Base-by-base conservation (phyloP, 2,797 vertebrate genomes). In the Podargus strigoides region DNA sequence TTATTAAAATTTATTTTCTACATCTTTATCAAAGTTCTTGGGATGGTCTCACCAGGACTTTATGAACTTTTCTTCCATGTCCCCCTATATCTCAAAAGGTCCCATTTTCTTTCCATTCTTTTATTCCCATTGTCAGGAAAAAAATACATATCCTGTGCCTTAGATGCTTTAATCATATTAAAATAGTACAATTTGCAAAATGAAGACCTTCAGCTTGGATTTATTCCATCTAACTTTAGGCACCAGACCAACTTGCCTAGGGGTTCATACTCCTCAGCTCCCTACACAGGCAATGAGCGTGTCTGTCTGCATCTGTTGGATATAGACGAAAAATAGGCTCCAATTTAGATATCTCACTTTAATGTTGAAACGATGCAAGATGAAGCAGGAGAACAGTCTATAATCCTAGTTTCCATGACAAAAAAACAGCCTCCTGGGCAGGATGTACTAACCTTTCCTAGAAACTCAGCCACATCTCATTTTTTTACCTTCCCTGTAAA, bases 91-190 rank as follows among this genome's bases (percentile, higher is more conserved):
- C 39, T 55, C 34, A 24, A 77, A 94, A 87, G 24, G 66, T 77
- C 36, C 14, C 7, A 22, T 66, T 80, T 42, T 63, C 42, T 60
- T 14, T 20, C 46, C 17, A 28, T 39, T 78, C 10, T 68, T 70
- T 73, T 73, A 85, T 85, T 56, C 28, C 21, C 23, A 17, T 72
- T 94, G 42, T 91, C 23, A 69, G 42, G 46, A 52, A 92, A 85
- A 85, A 89, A 85, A 36, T 23, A 69, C 14, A 26, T 76, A 68
- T 72, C 37, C 55, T 69, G 34, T 88, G 60, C 22, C 37, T 78
- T 93, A 83, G 76, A 89, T 94, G 42, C 39, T 87, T 94, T 96
- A 94, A 94, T 93, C 73, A n/a, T 81, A 91, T 85, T 93, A 89
- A 94, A 95, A 94, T 73, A 92, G 86, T 84, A 52, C 50, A 81